phyloP scores from a whole-genome alignment of 2,888 invertebrate species.

The Uropetala carovei region DNA sequence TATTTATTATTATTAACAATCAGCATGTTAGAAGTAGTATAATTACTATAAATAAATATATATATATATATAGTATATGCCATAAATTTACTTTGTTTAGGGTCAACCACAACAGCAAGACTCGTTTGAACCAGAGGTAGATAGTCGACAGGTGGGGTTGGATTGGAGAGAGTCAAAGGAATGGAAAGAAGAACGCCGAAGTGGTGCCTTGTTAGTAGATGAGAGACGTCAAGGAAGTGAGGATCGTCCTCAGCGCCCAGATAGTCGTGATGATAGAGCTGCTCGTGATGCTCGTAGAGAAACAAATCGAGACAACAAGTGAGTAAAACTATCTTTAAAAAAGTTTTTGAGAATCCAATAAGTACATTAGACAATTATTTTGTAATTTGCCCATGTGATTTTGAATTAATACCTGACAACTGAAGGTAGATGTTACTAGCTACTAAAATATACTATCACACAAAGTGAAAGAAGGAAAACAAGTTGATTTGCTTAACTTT shows the following conservation, averaged over 20 bases:
- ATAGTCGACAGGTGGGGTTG: conserved; percentile 70
- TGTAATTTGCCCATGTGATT: too few species aligned
- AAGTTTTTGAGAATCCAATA: background rate
- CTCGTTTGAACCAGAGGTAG: conserved; percentile 70
- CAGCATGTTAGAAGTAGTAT: too few species aligned
- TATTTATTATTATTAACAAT: too few species aligned
- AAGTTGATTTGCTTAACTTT: too few species aligned
- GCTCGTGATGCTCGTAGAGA: conserved; percentile 76
- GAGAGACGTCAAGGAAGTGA: conserved; percentile 71
- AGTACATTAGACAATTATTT: background rate
- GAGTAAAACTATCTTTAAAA: conserved; percentile 72
- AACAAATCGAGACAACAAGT: conserved; percentile 77
- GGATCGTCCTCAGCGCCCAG: conserved; percentile 79
- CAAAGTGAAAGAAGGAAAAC: too few species aligned
- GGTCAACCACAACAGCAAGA: conserved; percentile 69
- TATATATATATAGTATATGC: too few species aligned
- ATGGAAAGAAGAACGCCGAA: conserved; percentile 18
- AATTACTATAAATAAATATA: too few species aligned
- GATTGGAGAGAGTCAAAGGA: conserved; percentile 47
- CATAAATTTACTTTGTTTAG: background rate
- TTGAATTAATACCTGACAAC: too few species aligned
- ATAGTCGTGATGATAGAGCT: conserved; percentile 77
- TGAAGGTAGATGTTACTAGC: too few species aligned
- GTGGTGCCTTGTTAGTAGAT: conserved; percentile 69
- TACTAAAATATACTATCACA: too few species aligned